Base-by-base conservation (phyloP, 2,797 vertebrate species). In the Gymnopithys bicolor region DNA sequence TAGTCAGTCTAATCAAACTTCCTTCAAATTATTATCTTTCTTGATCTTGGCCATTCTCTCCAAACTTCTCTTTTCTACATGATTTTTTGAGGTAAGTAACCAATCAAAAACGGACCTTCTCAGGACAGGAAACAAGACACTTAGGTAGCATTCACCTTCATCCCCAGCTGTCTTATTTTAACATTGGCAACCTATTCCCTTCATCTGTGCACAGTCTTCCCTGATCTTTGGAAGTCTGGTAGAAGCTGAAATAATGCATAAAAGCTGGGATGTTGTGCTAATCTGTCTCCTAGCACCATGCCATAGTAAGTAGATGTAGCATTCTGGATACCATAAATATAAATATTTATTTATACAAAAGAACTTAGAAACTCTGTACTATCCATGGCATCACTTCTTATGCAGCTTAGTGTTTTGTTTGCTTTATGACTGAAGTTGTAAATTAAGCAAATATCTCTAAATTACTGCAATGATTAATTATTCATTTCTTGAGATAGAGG, bases 361-460 rank as follows among this genome's bases (percentile, higher is more conserved):
- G 46, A 80, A 90, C 41, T 93, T 84, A 84, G 64, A 89, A 95
- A 79, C n/a, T 87, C 35, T 89, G 6, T 43, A 37, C 28, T 88
- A 58, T 79, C 88, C 37, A 87, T 93, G 49, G 77, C 77, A 17
- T 69, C 49, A 28, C 13, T 81, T 75, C n/a, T 89, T 82, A 70
- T 28, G 33, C 27, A 83, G 37, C 41, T 51, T 77, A 77, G 74
- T 43, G 15, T 67, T 84, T 89, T 95, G 59, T 89, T 93, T 90
- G 45, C 45, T 46, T 90, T 94, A 32, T 82, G 33, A 69, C 32
- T 79, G 37, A 37, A 90, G 84, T 19, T 64, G 35, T 79, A 87
- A 91, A 87, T 92, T 90, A 84, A 93, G 37, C n/a, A 95, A 95
- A 85, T 94, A 92, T 35, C 84, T 94, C 48, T 82, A 71, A 93